Evolutionary conservation across 2,888 invertebrate genomes (phyloP), one percentile per base, ranked within the genome.

Genomic region (Limnephilus rhombicus): DNA sequence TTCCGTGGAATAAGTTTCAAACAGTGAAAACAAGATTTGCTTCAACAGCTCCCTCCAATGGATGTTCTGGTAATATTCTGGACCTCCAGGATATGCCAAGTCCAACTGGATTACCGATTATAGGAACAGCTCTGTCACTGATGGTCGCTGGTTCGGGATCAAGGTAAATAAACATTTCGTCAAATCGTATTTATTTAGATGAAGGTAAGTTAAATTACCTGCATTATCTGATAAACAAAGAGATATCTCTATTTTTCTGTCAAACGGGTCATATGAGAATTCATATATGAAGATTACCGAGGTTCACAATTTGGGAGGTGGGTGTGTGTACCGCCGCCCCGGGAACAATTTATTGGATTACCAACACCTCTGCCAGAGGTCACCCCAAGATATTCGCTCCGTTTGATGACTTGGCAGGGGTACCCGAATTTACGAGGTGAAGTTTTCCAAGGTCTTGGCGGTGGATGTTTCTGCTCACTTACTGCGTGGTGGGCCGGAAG

Each of bases 101-200:
- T 68, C 95, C 95, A 4, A 95, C 94, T 92, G 95, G 95, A 24
- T 94, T 95, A 89, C 96, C 96, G 2, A 4, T 95, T 41, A 94
- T 95, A 90, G 95, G 95, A 0, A 95, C 95, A 15, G 94, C 94
- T 80, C 94, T 95, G 86, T 95, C 95, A 93, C 93, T 95, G 80
- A 94, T 97, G 53, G 95, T 95, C 34, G 96, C 96, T 15, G 97
- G 97, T 4, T 97, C 97, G 5, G 96, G 97, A 3, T 95, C 96
- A 81, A 96, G 96, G 95, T 95, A 94, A 94, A 94, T 94, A 81
- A 13, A 41, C 31, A 45, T 31, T 31, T 82, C 13, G 15, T 82
- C 18, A 15, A 15, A 82, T 82, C 34, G 29, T 15, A 34, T 31
- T 15, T 31, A 15, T 82, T 34, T 82, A 18, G 15, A 34, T 15